Base-by-base conservation (phyloP, 1,140 invertebrate species). In the Leucophenga varia region DNA sequence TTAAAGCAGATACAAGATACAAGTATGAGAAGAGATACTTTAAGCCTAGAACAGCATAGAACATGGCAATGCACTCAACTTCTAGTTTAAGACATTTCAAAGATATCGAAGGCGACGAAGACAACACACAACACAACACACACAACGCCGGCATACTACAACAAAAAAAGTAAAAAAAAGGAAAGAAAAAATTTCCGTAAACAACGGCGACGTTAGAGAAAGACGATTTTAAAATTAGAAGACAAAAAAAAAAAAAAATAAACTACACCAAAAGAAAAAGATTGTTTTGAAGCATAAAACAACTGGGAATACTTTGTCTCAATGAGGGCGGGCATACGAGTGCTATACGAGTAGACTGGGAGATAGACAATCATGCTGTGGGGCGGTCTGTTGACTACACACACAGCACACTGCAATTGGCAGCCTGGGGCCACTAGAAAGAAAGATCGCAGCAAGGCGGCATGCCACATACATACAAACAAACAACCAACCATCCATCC, bases 211-310 rank as follows among this genome's bases (percentile, higher is more conserved):
- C 25, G 32, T 31, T 38, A 35, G 16, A 41, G 32, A 32, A 56
- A 57, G 52, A 59, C 57, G 59, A 67, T 67, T 67, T 64, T 67
- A 67, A 67, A 68, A 67, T 67, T 68, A 68, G 59, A 67, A 67
- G 13, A 67, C 28, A 45, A 35, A 6, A 22, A 16, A 43, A 17
- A 17, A 28, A 52, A 34, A 18, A 3, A 32, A 14, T 22, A 28
- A 10, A 40, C 31, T 34, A 39, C 18, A 19, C 28, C 20, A 52
- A 47, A 49, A 40, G 67, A 67, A 67, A 63, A 67, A 67, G 64
- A 64, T 61, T 67, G 63, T 67, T 59, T 65, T n/a, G n/a, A 42
- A 25, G 22, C 22, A 25, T 25, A 25, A 25, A 25, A 25, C 22
- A 25, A 25, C 22, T 25, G 22, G 22, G 22, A 25, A 25, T 25